Percentiles rank a stretch among this genome's conserved stretches.
phyloP scores from a whole-genome alignment of 2,888 invertebrate genomes.

The Tachina lurida region DNA sequence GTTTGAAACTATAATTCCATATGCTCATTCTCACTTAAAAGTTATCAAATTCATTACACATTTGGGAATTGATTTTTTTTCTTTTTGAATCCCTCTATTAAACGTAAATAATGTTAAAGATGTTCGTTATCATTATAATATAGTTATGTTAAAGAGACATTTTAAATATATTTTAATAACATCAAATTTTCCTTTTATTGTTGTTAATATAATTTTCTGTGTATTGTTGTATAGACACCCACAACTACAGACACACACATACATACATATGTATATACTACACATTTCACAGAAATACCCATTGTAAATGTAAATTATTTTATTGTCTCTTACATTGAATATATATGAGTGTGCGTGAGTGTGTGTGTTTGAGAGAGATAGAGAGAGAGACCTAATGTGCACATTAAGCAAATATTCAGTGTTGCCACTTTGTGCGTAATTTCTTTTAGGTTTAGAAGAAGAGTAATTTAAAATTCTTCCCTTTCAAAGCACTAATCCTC shows the following conservation, averaged over 20 bases:
- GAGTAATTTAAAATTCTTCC: too few relatives aligned
- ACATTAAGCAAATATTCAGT: too few relatives aligned
- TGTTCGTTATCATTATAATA: slow-evolving; percentile 29
- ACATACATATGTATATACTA: not conserved
- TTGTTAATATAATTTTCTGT: slow-evolving; percentile 41
- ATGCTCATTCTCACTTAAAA: too few relatives aligned
- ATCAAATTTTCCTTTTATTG: slow-evolving; percentile 38
- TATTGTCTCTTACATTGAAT: slow-evolving; percentile 18
- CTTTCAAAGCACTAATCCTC: too few relatives aligned
- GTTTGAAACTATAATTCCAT: too few relatives aligned
- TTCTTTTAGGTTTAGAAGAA: too few relatives aligned
- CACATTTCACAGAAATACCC: not conserved
- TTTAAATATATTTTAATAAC: slow-evolving; percentile 49
- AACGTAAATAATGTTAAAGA: slow-evolving; percentile 16
- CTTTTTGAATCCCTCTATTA: not conserved
- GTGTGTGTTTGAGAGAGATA: not conserved
- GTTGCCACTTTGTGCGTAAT: too few relatives aligned
- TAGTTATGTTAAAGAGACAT: slow-evolving; percentile 43
- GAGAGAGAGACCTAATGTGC: too few relatives aligned
- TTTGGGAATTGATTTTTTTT: not conserved
- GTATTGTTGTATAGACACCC: slow-evolving; percentile 9
- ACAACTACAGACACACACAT: not conserved
- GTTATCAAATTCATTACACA: not conserved
- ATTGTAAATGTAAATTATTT: slow-evolving; percentile 19
- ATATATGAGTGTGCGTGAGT: slow-evolving; percentile 17